Base-by-base conservation (phyloP, 2,797 vertebrate genomes). In the Chelidonichthys spinosus region DNA sequence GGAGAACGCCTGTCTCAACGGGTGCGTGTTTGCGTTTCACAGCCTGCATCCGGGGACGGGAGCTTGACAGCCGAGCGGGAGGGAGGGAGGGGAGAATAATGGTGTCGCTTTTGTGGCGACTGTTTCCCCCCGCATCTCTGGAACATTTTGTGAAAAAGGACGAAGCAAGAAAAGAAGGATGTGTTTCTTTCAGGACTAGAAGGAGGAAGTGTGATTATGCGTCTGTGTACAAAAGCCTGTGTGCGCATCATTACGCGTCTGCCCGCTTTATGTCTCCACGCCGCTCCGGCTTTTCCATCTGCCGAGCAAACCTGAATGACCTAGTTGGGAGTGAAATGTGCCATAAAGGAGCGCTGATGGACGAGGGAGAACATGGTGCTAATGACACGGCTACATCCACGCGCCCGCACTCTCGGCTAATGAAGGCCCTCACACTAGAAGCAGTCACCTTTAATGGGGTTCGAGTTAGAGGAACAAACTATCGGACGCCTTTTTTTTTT, bases 301-400 rank as follows among this genome's bases (percentile, higher is more conserved):
- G 84, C 81, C 81, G 52, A 43, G 75, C 64, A 76, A 82, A 88
- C 81, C 81, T 50, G 60, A 83, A 82, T 66, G 85, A 90, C 85
- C 86, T 85, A 77, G 81, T 89, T 88, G 79, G 79, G 83, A 88
- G 78, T 63, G 86, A 89, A 89, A 91, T 76, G 83, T 79, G 82
- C 86, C 87, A 86, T 85, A 81, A 82, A 87, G 71, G 58, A 76
- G 32, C 58, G 37, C 52, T 88, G 89, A 91, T 72, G 85, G 86
- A 88, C 66, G 79, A 76, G 79, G 47, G 65, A 83, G 79, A 89
- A 81, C 78, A 73, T 55, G 70, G 66, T 3, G 79, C 91, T 90
- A 90, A 90, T 84, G 90, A 91, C 78, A 70, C 36, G 40, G 73
- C 72, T 50, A 37, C 87, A 67, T 65, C 76, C 77, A 54, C 66